Evolutionary conservation across 2,888 invertebrate species (phyloP).

Genomic region (Pristionchus arcanus): DNA sequence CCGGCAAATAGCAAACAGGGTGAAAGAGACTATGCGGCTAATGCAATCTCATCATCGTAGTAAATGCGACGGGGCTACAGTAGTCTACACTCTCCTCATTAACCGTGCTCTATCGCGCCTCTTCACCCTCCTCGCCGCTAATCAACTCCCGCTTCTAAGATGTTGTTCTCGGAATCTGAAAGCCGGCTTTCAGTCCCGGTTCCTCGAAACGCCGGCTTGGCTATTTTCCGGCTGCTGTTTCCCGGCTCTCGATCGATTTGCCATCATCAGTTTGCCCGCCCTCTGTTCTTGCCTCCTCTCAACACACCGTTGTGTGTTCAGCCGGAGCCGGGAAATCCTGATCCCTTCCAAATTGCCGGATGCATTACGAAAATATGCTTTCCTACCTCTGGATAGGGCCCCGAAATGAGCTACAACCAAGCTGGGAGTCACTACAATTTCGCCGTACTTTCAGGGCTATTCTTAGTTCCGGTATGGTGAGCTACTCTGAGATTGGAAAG

Average conservation of each 20-base stretch:
- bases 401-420: no score
- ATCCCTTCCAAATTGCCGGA: background rate
- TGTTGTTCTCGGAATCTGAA: background rate
- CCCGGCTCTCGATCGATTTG: background rate
- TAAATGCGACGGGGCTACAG: no score
- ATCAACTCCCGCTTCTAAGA: background rate
- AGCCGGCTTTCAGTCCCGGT: background rate
- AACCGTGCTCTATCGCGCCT: background rate
- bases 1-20: background rate
- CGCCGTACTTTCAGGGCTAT: no score
- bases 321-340: background rate
- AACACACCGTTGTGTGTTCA: background rate
- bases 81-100: background rate
- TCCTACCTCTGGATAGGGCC: no score
- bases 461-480: no score
- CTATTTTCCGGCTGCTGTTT: background rate
- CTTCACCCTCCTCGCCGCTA: background rate
- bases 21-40: background rate
- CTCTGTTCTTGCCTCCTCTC: background rate
- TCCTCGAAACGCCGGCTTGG: background rate
- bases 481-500: no score
- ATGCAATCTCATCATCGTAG: no score
- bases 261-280: background rate
- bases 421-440: no score
- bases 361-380: conserved; percentile 21